These are phyloP conservation scores for Tapera naevia DNA, from an alignment of 2,797 vertebrate genomes.

Conservation along the genomic window DNA sequence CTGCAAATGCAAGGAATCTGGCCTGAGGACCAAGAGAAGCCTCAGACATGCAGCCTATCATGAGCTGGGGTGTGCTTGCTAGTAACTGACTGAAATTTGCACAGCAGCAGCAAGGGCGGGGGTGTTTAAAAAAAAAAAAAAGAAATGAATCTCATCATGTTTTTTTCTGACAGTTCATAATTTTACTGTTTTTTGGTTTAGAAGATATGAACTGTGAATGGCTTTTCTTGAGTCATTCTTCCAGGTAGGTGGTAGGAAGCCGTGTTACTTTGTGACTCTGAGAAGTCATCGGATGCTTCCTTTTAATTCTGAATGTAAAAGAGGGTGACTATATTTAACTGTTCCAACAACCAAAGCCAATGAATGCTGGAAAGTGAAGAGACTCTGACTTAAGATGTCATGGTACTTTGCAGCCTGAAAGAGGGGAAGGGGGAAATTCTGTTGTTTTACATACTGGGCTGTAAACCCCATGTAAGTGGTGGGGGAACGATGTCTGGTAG, in stretches of 20 bases:
- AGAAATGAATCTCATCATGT: background rate
- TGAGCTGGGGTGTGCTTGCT: accelerated
- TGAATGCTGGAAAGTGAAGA: background rate
- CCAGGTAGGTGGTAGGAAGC: background rate
- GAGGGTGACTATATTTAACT: background rate
- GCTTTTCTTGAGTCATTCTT: background rate
- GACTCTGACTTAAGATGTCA: background rate
- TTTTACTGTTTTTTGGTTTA: background rate
- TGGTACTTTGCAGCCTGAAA: background rate
- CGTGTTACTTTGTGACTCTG: background rate
- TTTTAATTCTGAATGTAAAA: background rate
- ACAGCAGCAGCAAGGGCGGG: background rate
- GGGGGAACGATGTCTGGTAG: background rate
- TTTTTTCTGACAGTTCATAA: background rate
- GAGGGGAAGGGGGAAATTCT: background rate
- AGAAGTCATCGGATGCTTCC: background rate
- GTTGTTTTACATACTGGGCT: background rate
- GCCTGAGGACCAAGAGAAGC: background rate
- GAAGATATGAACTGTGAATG: background rate
- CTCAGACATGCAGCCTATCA: background rate
- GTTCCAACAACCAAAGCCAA: background rate
- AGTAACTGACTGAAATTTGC: background rate
- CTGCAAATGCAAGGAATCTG: background rate
- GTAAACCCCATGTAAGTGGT: background rate
- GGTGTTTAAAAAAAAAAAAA: background rate